Evolutionary conservation across 2,797 vertebrate genomes (phyloP), one percentile per base, ranked within the genome.

Genomic region (Typhlichthys eigenmanni): DNA sequence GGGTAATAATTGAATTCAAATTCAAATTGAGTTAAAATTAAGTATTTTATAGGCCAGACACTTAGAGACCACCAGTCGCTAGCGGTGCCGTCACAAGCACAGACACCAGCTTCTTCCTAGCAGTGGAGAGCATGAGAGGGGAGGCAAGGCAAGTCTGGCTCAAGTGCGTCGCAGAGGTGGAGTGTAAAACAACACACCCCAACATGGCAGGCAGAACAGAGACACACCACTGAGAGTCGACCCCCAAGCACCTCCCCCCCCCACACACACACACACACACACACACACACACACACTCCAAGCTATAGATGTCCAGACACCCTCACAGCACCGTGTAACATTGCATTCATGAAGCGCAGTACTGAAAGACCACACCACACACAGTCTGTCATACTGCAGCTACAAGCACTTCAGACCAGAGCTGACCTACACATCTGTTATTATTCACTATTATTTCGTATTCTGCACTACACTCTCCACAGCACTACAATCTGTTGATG

Each of bases 211-310:
- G 4, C 47, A 46, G 52, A 66, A 54, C 61, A 2, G 14, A 62
- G 61, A 65, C 74, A 76, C 84, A 62, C 64, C 74, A 78, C 84
- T 87, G 80, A 85, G 82, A 89, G 71, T 85, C 75, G 72, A 69
- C 60, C 75, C 38, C 38, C 38, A 38, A 38, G 1, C 34, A 68
- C 84, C 87, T 66, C 80, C 84, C 79, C 82, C 87, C 83, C 84
- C 80, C 74, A 84, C 81, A 17, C 16, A 17, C 16, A 17, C 16
- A 17, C 80, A n/a, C n/a, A n/a, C n/a, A n/a, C n/a, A n/a, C n/a
- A n/a, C n/a, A n/a, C n/a, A n/a, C n/a, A n/a, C n/a, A n/a, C n/a
- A n/a, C n/a, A n/a, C n/a, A n/a, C n/a, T n/a, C n/a, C n/a, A n/a
- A n/a, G n/a, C 38, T 38, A 38, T 9, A 38, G 38, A 38, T 38